phyloP scores from a whole-genome alignment of 2,888 invertebrate species.

The Stenchaetothrips biformis region DNA sequence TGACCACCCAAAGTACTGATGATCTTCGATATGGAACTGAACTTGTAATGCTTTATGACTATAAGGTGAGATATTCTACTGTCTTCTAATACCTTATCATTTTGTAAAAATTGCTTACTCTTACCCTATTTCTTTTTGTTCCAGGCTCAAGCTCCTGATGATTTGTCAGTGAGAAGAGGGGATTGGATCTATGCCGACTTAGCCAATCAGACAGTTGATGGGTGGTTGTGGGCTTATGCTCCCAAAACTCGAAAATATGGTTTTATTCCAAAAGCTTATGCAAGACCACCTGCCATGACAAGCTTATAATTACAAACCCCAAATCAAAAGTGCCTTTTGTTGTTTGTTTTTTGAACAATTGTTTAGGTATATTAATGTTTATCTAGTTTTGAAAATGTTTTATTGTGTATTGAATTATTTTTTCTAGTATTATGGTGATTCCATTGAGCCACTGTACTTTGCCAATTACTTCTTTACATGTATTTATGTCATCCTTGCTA shows the following conservation, averaged over 20 bases:
- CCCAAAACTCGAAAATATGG: constrained; percentile 89
- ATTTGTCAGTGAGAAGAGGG: constrained; percentile 81
- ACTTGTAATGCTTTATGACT: constrained; percentile 90
- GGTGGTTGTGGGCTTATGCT: constrained; percentile 93
- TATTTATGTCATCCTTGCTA: no score
- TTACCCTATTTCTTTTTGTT: constrained; percentile 28
- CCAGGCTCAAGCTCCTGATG: constrained; percentile 86
- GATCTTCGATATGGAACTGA: constrained; percentile 82
- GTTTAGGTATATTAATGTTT: neutral
- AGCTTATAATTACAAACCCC: constrained; percentile 54
- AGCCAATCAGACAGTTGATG: constrained; percentile 88
- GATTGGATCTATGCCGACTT: constrained; percentile 95
- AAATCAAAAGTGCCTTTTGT: neutral
- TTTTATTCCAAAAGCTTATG: constrained; percentile 92
- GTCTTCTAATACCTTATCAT: constrained; percentile 15
- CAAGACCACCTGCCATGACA: constrained; percentile 87
- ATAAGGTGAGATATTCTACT: constrained; percentile 58
- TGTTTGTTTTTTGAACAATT: neutral
- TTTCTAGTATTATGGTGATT: no score
- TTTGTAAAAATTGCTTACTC: neutral
- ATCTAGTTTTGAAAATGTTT: no score
- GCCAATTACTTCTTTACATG: no score
- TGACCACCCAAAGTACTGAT: constrained; percentile 45
- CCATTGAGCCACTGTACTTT: no score
- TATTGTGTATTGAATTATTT: no score